Evolutionary conservation across 2,113 vertebrate species (phyloP), one percentile per base, ranked within the genome.

Genomic region (Apeltes quadracus): DNA sequence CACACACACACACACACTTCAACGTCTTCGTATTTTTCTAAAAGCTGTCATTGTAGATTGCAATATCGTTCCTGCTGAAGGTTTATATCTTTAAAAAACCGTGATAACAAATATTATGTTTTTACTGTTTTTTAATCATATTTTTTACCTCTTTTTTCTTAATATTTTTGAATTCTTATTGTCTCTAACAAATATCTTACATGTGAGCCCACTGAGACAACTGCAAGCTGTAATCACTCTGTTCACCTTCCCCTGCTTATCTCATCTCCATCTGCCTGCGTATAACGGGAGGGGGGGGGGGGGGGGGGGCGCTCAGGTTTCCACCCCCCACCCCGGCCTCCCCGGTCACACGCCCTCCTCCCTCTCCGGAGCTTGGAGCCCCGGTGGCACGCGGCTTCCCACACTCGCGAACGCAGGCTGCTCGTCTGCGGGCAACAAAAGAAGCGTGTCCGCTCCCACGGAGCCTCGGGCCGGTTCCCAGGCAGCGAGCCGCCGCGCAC

Each of bases 361-460:
- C 80, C 65, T 75, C 83, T 83, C 61, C 57, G 65, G 66, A 74
- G 85, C 89, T 92, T 85, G 90, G 92, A 91, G 90, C 82, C 88
- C 58, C 69, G 7, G 81, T 9, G 85, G 87, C 91, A 90, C 92
- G 92, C 75, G 81, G 86, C 89, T 93, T 94, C 93, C 92, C 93
- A 94, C 91, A 93, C 90, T 92, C 87, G 50, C 83, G 77, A 76
- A 88, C 85, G 84, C 87, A 74, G 63, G 61, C 85, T 12, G 79
- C 81, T 88, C 80, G 65, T 84, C 88, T 69, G 27, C 56, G 0
- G 41, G 23, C 76, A 92, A 92, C 88, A 92, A 92, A 81, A 50
- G 90, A 90, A 89, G 89, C 89, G 90, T 92, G 91, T 90, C 89
- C 81, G 80, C 66, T 65, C 69, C 16, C 75, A 84, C 80, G 84